A percentile compares a stretch with the other conserved stretches of the same genome.
Evolutionary conservation across 1,140 invertebrate species (phyloP).

Genomic region (Megalopta genalis): DNA sequence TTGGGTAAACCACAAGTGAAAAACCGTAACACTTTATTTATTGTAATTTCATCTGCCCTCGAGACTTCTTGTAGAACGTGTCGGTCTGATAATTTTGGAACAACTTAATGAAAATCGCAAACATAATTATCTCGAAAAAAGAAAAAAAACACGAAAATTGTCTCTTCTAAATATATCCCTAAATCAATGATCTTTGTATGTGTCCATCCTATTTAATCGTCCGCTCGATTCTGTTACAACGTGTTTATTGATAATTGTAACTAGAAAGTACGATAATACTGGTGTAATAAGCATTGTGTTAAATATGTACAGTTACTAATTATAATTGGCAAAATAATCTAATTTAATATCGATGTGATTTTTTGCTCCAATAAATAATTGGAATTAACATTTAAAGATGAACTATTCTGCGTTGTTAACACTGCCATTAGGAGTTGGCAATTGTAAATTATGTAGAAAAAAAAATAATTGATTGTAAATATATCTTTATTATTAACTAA

Average conservation of each 20-base stretch:
- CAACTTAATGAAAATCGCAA: conserved; percentile 61
- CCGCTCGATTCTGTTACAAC: conserved; percentile 74
- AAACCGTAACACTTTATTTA: conserved; percentile 64
- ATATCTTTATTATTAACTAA: conserved; percentile 79
- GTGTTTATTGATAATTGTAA: conserved; percentile 77
- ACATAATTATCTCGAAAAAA: conserved; percentile 48
- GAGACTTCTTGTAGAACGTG: conserved; percentile 56
- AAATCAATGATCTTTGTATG: conserved; percentile 72
- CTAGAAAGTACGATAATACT: conserved; percentile 73
- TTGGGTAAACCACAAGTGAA: conserved; percentile 58
- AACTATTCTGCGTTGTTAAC: conserved; percentile 72
- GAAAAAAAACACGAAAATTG: conserved; percentile 48
- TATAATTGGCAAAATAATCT: conserved; percentile 75
- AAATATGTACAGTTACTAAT: conserved; percentile 80
- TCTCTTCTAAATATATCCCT: conserved; percentile 47
- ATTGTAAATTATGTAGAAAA: conserved; percentile 79
- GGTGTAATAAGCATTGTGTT: conserved; percentile 78
- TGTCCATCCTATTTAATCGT: conserved; percentile 75
- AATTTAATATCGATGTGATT: conserved; percentile 70
- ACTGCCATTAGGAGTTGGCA: conserved; percentile 76
- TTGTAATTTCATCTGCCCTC: conserved; percentile 50
- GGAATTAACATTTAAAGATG: conserved; percentile 62
- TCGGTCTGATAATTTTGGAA: conserved; percentile 72
- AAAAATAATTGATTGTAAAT: conserved; percentile 76
- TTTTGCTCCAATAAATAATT: conserved; percentile 59